These are phyloP conservation scores for Chaenogobius annularis DNA, from an alignment of 2,113 vertebrate species.

Conservation along the genomic window DNA sequence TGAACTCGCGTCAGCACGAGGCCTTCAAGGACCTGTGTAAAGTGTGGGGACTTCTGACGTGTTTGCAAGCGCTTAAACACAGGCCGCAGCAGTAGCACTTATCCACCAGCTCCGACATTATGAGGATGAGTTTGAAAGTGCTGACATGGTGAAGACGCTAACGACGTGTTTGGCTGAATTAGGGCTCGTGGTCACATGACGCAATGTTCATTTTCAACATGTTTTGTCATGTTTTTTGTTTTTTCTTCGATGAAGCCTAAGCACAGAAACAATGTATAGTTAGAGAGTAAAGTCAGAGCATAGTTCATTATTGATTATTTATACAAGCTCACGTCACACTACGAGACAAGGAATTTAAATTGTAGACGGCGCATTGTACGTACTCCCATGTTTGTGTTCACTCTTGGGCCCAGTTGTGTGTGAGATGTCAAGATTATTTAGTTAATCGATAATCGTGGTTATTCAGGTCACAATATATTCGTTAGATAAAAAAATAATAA, in stretches of 20 bases:
- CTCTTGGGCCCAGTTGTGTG: too few relatives aligned
- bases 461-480: too few relatives aligned
- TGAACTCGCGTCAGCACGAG: constrained; percentile 18
- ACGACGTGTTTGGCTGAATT: constrained; percentile 51
- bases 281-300: too few relatives aligned
- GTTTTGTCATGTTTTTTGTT: background rate
- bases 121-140: constrained; percentile 49
- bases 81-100: constrained; percentile 35
- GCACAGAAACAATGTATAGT: background rate
- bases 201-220: background rate
- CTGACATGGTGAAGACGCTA: constrained; percentile 51
- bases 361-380: too few relatives aligned
- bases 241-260: too few relatives aligned
- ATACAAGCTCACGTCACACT: too few relatives aligned
- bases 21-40: constrained; percentile 35
- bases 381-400: too few relatives aligned
- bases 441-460: too few relatives aligned
- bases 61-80: constrained; percentile 56
- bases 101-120: constrained; percentile 40
- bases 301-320: too few relatives aligned
- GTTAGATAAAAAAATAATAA: too few relatives aligned
- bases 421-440: too few relatives aligned
- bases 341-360: too few relatives aligned
- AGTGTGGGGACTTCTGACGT: constrained; percentile 47
- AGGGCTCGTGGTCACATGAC: constrained; percentile 30